These are phyloP conservation scores for Hoplostethus mediterraneus DNA, from an alignment of 2,797 vertebrate species.

Conservation along the genomic window DNA sequence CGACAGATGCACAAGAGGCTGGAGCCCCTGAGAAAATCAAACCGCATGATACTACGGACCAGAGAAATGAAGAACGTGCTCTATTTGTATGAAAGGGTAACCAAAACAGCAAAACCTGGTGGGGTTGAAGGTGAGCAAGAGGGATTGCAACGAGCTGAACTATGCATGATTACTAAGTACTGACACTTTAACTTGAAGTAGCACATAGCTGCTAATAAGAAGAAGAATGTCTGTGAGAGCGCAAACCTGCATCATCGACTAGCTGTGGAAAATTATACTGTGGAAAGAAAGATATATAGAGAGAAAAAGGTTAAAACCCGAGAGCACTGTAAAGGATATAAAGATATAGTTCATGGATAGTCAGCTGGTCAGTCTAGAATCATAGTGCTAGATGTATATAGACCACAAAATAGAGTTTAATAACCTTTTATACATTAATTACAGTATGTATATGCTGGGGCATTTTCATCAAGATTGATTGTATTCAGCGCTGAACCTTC, in stretches of 20 bases:
- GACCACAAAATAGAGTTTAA: slow-evolving; percentile 28
- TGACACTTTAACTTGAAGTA: slow-evolving; percentile 35
- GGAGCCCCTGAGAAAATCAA: not conserved
- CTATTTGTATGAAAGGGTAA: slow-evolving; percentile 44
- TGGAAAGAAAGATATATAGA: not conserved
- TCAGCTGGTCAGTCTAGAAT: slow-evolving; percentile 16
- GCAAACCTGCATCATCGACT: not conserved
- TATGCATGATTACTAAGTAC: slow-evolving; percentile 68
- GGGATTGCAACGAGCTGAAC: slow-evolving; percentile 33
- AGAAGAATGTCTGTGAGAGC: slow-evolving; percentile 16
- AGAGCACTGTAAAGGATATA: slow-evolving; percentile 10
- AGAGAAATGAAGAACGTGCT: too few species aligned
- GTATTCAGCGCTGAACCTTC: slow-evolving; percentile 42
- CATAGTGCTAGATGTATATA: slow-evolving; percentile 40
- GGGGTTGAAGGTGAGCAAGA: slow-evolving; percentile 7
- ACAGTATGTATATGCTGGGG: slow-evolving; percentile 32
- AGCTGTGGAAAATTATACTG: not conserved
- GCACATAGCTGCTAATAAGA: slow-evolving; percentile 54
- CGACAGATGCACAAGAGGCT: slow-evolving; percentile 28
- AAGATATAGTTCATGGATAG: slow-evolving; percentile 34
- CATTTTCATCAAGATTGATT: slow-evolving; percentile 40
- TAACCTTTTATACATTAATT: slow-evolving; percentile 60
- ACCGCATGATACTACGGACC: slow-evolving; percentile 11
- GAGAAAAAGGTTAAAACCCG: not conserved
- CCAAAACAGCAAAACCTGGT: slow-evolving; percentile 17